A percentile compares a stretch with the other conserved stretches of the same genome.
Evolutionary conservation across 2,113 vertebrate species (phyloP).

Genomic region (Polypterus bichir): DNA sequence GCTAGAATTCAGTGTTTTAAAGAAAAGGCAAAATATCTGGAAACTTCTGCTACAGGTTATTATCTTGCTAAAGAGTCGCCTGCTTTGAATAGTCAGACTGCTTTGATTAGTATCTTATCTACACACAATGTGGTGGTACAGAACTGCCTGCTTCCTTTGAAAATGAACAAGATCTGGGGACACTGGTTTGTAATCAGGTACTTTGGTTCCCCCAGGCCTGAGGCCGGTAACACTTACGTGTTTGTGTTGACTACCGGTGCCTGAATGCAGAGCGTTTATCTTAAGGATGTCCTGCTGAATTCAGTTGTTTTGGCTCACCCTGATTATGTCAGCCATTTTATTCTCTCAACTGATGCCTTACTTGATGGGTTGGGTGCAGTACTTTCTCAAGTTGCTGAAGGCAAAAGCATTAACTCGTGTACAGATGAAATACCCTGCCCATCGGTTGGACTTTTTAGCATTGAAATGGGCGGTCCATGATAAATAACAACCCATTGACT

Average conservation of each 20-base stretch:
- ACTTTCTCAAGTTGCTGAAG: background rate
- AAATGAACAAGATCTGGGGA: too few species aligned
- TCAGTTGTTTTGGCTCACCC: constrained; percentile 1
- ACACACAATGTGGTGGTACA: too few species aligned
- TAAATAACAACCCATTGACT: constrained; percentile 1
- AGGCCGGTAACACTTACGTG: too few species aligned
- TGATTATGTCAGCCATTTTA: background rate
- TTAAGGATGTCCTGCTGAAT: background rate
- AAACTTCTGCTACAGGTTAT: too few species aligned
- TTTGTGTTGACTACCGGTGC: constrained; percentile 20
- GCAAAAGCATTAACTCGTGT: background rate
- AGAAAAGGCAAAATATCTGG: too few species aligned
- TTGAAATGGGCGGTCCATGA: constrained; percentile 1
- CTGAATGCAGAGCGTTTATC: constrained; percentile 11
- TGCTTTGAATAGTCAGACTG: too few species aligned
- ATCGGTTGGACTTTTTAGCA: constrained; percentile 7
- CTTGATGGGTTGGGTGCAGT: background rate
- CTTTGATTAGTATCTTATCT: too few species aligned
- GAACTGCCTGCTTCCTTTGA: too few species aligned
- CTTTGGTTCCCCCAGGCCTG: too few species aligned
- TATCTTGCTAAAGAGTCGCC: too few species aligned
- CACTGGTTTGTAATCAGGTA: too few species aligned
- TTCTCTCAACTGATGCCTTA: constrained; percentile 1
- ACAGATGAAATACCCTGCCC: constrained; percentile 5
- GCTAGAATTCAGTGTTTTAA: too few species aligned